Percentiles rank a stretch among this genome's conserved stretches.
Evolutionary conservation across 1,140 invertebrate species (phyloP).

Genomic region (Aricia agestis): DNA sequence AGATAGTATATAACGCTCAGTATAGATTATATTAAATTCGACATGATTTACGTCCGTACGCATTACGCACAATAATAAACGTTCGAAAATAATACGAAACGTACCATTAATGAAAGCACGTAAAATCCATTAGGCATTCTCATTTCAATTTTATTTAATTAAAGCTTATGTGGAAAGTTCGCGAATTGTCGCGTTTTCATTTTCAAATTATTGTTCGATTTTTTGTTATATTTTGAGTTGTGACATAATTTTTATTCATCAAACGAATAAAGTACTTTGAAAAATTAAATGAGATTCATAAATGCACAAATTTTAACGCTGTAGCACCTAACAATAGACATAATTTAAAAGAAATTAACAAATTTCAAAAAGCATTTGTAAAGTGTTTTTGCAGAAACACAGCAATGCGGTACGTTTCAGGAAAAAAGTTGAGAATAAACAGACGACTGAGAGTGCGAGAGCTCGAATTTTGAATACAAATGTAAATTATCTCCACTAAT

Average conservation of each 20-base stretch:
- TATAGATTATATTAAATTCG: constrained; percentile 31
- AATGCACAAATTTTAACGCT: too few species aligned
- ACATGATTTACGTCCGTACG: constrained; percentile 62
- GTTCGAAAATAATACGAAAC: constrained; percentile 70
- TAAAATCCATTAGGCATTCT: constrained; percentile 73
- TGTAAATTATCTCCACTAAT: constrained; percentile 78
- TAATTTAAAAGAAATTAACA: constrained; percentile 3
- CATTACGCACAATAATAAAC: constrained; percentile 72
- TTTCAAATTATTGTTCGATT: constrained; percentile 16
- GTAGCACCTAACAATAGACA: neutral
- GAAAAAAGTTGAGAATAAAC: constrained; percentile 74
- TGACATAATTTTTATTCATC: neutral
- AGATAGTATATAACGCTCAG: neutral
- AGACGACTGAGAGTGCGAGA: constrained; percentile 71
- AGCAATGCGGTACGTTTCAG: constrained; percentile 70
- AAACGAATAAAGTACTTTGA: too few species aligned
- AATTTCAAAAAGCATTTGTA: constrained; percentile 55
- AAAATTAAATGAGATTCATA: too few species aligned
- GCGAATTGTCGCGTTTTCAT: constrained; percentile 17
- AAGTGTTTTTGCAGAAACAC: constrained; percentile 67
- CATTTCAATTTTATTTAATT: constrained; percentile 76
- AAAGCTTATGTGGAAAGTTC: constrained; percentile 61
- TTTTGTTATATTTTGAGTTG: constrained; percentile 14
- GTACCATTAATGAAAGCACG: constrained; percentile 70
- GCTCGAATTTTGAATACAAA: constrained; percentile 78